These are phyloP conservation scores for Panorpa germanica DNA, from an alignment of 2,888 invertebrate genomes.

Conservation along the genomic window DNA sequence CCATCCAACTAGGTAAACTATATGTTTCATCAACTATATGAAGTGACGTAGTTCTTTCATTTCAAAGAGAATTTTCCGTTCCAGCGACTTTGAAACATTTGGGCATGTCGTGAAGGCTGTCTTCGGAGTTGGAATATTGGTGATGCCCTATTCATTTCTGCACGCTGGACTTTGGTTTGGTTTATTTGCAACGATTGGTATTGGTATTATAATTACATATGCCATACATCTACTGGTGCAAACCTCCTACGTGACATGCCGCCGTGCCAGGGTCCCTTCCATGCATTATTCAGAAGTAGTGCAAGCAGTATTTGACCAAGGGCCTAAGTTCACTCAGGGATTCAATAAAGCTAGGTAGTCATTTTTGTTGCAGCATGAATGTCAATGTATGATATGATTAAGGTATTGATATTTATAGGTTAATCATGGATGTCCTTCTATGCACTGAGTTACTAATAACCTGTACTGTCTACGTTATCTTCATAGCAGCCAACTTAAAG, in stretches of 20 bases:
- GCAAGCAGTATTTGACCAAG: slow-evolving; percentile 59
- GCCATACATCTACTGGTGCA: slow-evolving; percentile 78
- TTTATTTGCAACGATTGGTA: slow-evolving; percentile 52
- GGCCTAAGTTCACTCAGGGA: slow-evolving; percentile 41
- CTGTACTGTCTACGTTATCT: slow-evolving; percentile 86
- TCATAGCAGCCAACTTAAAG: slow-evolving; percentile 62
- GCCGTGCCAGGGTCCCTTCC: slow-evolving; percentile 47
- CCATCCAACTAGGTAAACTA: slow-evolving; percentile 46
- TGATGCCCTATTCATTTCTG: slow-evolving; percentile 65
- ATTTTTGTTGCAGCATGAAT: slow-evolving; percentile 14
- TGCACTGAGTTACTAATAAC: slow-evolving; percentile 81
- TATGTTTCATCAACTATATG: too few relatives aligned
- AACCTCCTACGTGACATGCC: slow-evolving; percentile 51
- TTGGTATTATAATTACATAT: slow-evolving; percentile 73
- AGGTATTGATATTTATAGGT: slow-evolving; percentile 29
- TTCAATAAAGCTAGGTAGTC: slow-evolving; percentile 37
- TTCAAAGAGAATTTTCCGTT: slow-evolving; percentile 43
- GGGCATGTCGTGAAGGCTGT: slow-evolving; percentile 82
- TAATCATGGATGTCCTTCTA: slow-evolving; percentile 51
- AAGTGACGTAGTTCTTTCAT: too few relatives aligned
- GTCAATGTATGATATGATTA: too few relatives aligned
- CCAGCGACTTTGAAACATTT: slow-evolving; percentile 64
- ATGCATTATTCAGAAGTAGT: slow-evolving; percentile 75
- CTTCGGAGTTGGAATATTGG: slow-evolving; percentile 79
- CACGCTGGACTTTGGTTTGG: slow-evolving; percentile 76